Conservation (phyloP, 2,888 invertebrate genomes). For the Pantelozetes paolii region DNA sequence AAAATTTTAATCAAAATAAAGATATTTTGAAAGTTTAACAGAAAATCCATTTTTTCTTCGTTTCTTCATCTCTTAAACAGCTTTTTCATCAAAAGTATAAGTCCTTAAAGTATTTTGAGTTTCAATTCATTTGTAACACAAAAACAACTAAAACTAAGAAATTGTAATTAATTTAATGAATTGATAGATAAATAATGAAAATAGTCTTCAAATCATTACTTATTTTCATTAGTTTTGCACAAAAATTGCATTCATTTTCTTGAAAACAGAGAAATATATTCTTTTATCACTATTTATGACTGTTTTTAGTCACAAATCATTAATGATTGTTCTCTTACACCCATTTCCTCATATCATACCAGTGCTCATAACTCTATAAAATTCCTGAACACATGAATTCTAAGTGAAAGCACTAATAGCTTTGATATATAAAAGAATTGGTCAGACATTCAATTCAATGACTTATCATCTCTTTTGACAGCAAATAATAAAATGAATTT, state of each 20-base stretch:
- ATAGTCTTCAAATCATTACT: neutral
- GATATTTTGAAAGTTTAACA: too few species aligned
- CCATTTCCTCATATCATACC: constrained; percentile 8
- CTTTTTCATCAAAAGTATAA: too few species aligned
- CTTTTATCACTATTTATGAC: constrained; percentile 16
- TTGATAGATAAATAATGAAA: neutral
- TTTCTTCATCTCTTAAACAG: too few species aligned
- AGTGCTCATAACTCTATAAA: neutral
- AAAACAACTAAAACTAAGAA: too few species aligned
- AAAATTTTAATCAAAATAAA: too few species aligned
- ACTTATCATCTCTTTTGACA: neutral
- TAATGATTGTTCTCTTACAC: constrained; percentile 5
- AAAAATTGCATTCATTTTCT: constrained; percentile 11
- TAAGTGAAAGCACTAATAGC: neutral
- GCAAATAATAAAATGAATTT: too few species aligned
- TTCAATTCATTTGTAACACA: too few species aligned
- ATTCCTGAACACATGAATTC: constrained; percentile 24
- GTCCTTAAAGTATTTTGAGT: too few species aligned
- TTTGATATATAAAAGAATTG: neutral
- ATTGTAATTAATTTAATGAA: neutral
- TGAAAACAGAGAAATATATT: neutral
- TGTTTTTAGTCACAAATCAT: constrained; percentile 25
- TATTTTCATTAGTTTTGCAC: neutral
- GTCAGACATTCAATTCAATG: neutral
- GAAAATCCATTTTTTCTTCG: too few species aligned